Conservation (phyloP, 2,888 invertebrate species). For the Odontocerum albicorne region DNA sequence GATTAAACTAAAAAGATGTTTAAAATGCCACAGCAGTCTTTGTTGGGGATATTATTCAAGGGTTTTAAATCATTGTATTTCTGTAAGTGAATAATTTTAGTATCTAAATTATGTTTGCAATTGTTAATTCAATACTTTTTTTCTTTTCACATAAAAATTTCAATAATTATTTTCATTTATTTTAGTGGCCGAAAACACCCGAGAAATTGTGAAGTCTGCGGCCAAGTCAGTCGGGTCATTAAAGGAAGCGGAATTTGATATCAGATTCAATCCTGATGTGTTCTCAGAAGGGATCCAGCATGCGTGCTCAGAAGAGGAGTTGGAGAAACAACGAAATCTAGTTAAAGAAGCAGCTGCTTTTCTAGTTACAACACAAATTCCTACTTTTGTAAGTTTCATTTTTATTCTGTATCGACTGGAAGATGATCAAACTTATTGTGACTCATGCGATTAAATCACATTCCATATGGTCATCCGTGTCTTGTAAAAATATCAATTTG, state of each 20-base stretch:
- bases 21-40: too few relatives aligned
- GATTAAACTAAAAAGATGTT: too few relatives aligned
- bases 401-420: too few relatives aligned
- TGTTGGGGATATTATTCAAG: too few relatives aligned
- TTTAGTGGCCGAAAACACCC: constrained; percentile 81
- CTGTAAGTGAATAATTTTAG: too few relatives aligned
- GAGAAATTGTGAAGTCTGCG: constrained; percentile 86
- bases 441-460: too few relatives aligned
- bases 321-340: constrained; percentile 83
- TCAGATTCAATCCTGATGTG: constrained; percentile 98
- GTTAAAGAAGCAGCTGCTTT: constrained; percentile 96
- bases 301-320: constrained; percentile 64
- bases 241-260: constrained; percentile 94
- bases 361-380: constrained; percentile 90
- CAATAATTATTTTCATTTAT: constrained; percentile 29
- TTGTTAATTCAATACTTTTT: not conserved
- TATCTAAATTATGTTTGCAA: too few relatives aligned
- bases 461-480: too few relatives aligned
- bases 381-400: constrained; percentile 75
- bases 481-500: too few relatives aligned
- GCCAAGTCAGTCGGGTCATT: constrained; percentile 91
- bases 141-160: not conserved
- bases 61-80: too few relatives aligned
- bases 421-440: too few relatives aligned
- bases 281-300: constrained; percentile 94